phyloP scores from a whole-genome alignment of 2,113 vertebrate species.

The Osmerus mordax region DNA sequence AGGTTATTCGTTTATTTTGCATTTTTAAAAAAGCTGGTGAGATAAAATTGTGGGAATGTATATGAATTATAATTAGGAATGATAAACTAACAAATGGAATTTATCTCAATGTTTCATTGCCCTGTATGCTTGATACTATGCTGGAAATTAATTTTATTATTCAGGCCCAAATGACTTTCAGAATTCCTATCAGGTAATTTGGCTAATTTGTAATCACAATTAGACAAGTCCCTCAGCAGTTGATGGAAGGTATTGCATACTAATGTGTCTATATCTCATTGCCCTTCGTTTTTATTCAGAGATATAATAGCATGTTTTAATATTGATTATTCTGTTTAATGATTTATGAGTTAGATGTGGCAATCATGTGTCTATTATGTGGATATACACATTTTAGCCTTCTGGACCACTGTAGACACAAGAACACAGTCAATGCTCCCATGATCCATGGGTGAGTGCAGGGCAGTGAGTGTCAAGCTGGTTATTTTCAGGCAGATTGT shows the following conservation, averaged over 20 bases:
- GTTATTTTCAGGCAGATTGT: not conserved
- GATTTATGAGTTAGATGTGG: no score
- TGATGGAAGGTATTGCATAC: conserved; percentile 42
- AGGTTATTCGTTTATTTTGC: conserved; percentile 23
- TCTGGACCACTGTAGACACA: no score
- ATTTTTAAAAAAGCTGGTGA: conserved; percentile 52
- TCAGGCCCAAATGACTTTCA: conserved; percentile 40
- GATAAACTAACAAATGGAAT: conserved; percentile 59
- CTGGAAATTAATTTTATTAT: conserved; percentile 58
- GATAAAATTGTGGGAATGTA: conserved; percentile 20
- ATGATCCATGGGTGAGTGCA: no score
- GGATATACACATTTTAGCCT: no score
- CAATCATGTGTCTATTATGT: no score
- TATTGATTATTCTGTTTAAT: not conserved
- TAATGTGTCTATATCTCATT: conserved; percentile 49
- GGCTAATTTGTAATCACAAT: conserved; percentile 66
- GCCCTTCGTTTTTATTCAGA: conserved; percentile 45
- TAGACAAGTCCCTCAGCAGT: conserved; percentile 47
- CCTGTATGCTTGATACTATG: conserved; percentile 33
- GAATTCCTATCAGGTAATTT: conserved; percentile 60
- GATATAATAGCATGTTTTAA: conserved; percentile 28
- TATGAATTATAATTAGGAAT: conserved; percentile 19
- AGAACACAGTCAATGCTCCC: no score
- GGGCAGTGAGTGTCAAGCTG: not conserved
- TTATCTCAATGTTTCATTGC: conserved; percentile 54